Evolutionary conservation across 2,113 vertebrate species (phyloP), one percentile per base, ranked within the genome.

Genomic region (Varanus salvator): DNA sequence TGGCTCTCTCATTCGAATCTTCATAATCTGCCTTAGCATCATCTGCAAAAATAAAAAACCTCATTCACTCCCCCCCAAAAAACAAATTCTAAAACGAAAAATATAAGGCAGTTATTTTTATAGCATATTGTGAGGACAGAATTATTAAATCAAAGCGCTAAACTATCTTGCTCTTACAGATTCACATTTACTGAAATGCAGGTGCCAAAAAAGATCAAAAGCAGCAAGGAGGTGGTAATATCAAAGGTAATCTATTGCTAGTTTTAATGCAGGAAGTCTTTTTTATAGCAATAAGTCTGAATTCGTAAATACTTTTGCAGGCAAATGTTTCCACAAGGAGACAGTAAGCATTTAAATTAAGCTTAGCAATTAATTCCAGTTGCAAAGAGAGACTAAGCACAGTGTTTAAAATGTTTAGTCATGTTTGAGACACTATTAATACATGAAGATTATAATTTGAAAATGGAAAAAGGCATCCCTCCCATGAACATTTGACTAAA

Each of bases 61-160:
- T 21, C 1, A 27, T 2, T 15, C 2, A 60, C 12, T 7, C 57
- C 11, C 3, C 3, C 57, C 57, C 57, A 12, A 60, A 60, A 60
- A 60, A 11, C 12, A 60, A 60, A 11, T 64, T 15, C 60, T 60
- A 34, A 60, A 19, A 34, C 31, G 15, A 1, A 44, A 80, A 21
- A 23, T 50, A 88, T 83, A 93, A 88, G 50, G 71, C 72, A 34
- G 27, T 74, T 66, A 89, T 25, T 87, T 86, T 2, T 2, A n/a
- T 54, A 93, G 80, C 84, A 91, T 90, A 93, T 94, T 81, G 85
- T 80, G 38, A 92, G 91, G 86, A n/a, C 23, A 23, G 82, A 91
- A 87, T 87, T 0, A 0, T 84, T 95, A 95, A 94, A 60, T 92
- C 34, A 83, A 95, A 95, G 88, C 88, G 92, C 76, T 71, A 92